Percentiles rank a stretch among this genome's conserved stretches.
These are phyloP conservation scores for Xyrichtys novacula DNA, from an alignment of 2,797 vertebrate species.

Conservation along the genomic window DNA sequence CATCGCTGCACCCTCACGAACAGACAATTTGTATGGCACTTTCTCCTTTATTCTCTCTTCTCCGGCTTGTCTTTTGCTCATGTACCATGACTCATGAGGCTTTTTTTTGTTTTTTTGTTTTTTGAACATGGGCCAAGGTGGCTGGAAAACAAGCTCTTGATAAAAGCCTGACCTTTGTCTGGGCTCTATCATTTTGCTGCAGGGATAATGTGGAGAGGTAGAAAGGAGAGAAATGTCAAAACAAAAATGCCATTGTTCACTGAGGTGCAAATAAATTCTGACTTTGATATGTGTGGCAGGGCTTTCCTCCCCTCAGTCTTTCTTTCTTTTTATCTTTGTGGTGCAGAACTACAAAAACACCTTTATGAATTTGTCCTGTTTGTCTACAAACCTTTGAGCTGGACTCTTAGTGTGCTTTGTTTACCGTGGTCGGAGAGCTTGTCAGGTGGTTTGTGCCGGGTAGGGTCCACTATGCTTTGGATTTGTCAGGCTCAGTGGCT, in stretches of 20 bases:
- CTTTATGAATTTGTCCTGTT: conserved; percentile 3
- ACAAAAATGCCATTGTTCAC: conserved; percentile 58
- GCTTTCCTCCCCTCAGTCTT: conserved; percentile 20
- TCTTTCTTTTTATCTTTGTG: conserved; percentile 6
- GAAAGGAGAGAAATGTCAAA: conserved; percentile 62
- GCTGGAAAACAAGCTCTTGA: conserved; percentile 61
- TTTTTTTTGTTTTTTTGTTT: background rate
- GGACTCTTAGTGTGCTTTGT: conserved; percentile 31
- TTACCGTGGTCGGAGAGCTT: conserved; percentile 9
- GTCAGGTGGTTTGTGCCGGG: conserved; percentile 20
- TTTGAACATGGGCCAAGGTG: conserved; percentile 50
- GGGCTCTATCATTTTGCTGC: conserved; percentile 61
- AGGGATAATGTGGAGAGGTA: conserved; percentile 44
- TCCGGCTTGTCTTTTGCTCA: background rate
- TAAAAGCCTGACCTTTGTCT: conserved; percentile 76
- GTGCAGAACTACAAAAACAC: conserved; percentile 11
- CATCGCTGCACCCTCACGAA: conserved; percentile 9
- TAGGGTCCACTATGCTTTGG: conserved; percentile 26
- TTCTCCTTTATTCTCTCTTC: conserved; percentile 14
- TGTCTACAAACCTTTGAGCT: conserved; percentile 22
- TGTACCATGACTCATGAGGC: conserved; percentile 13
- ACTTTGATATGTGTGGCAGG: conserved; percentile 43
- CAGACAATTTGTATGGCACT: conserved; percentile 5
- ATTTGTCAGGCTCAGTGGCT: conserved; percentile 39
- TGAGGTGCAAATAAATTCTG: conserved; percentile 43